Conservation (phyloP, 2,113 vertebrate genomes). For the Athene cunicularia region DNA sequence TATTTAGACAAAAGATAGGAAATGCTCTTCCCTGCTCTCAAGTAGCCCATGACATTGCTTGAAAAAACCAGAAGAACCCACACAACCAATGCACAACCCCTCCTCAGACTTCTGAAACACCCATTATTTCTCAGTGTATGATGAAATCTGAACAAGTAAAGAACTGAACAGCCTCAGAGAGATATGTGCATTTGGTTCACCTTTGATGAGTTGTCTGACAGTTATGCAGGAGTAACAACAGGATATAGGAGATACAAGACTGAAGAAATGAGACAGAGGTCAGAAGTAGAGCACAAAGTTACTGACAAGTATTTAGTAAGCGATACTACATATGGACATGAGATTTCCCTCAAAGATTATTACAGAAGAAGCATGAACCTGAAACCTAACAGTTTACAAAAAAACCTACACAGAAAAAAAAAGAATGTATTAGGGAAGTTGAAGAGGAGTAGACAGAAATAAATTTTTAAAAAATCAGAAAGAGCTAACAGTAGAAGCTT, state of each 20-base stretch:
- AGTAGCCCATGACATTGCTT: neutral
- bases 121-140: neutral
- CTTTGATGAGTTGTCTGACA: neutral
- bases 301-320: neutral
- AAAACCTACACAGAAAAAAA: neutral
- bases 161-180: neutral
- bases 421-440: neutral
- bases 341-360: neutral
- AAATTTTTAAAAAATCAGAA: neutral
- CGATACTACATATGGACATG: neutral
- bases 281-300: neutral
- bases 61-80: neutral
- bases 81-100: neutral
- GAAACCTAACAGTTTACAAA: neutral
- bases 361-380: neutral
- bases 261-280: neutral
- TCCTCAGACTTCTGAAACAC: neutral
- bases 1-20: neutral
- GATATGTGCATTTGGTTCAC: neutral
- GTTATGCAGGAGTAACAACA: neutral
- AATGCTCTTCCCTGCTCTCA: neutral
- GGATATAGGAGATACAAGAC: neutral
- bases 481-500: neutral
- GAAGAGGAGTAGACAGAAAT: neutral
- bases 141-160: neutral